Base-by-base conservation (phyloP, 1,140 invertebrate species). In the Scylla paramamosain region DNA sequence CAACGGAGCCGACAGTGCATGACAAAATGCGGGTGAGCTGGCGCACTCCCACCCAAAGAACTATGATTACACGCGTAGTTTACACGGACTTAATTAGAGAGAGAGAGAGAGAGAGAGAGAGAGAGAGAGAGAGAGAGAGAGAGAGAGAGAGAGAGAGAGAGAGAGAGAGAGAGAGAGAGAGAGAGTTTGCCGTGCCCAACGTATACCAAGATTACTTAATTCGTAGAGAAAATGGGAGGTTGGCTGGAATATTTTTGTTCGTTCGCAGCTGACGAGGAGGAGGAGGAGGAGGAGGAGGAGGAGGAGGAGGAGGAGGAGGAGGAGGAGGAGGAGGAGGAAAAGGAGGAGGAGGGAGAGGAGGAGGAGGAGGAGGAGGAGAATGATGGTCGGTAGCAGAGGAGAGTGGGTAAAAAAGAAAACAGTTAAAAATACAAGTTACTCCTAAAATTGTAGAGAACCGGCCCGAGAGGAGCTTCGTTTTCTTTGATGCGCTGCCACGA, bases 81-180 rank as follows among this genome's bases (percentile, higher is more conserved):
- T 59, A 59, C 52, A 59, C 52, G 52, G 12, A 16, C 52, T 59
- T 59, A 59, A 59, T 59, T 59, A 59, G 10, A 20, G 52, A 59
- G 52, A 77, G 67, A 67, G 59, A 67, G 59, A 67, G 59, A 67
- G 59, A 67, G 59, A 67, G 59, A 67, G 59, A 67, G 59, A 67
- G 59, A 77, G 67, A 77, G 67, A 77, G 67, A 77, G 67, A 77
- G 67, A 77, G 67, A 77, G 67, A 77, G 67, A 77, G 67, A 77
- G 67, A 77, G 67, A 77, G 67, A 77, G 67, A 77, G 52, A 77
- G 67, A 77, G 67, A 77, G 67, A 77, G 67, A 77, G 67, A 77
- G 67, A 77, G 67, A 77, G 67, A n/a, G 25, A 25, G 67, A 25
- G 20, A 77, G 25, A 77, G 25, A 77, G 25, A n/a, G 25, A 77